Percentiles rank a stretch among this genome's conserved stretches.
Evolutionary conservation across 1,140 invertebrate genomes (phyloP).

Genomic region (Papilio dardanus): DNA sequence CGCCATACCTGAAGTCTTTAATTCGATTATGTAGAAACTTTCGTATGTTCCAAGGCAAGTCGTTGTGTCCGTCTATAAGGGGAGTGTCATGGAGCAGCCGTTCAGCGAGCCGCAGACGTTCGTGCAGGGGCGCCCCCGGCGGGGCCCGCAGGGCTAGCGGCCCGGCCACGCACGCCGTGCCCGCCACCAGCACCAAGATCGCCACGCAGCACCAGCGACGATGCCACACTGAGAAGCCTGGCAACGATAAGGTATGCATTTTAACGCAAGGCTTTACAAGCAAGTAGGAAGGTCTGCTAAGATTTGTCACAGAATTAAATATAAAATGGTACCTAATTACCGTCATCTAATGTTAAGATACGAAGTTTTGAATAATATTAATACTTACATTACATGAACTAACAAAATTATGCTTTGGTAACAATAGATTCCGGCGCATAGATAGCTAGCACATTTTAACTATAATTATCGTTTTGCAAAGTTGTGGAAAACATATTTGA

Average conservation of each 20-base stretch:
- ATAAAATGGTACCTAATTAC: too few relatives aligned
- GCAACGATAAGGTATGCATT: neutral
- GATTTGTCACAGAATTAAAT: too few relatives aligned
- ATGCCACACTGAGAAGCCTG: constrained; percentile 73
- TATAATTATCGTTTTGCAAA: neutral
- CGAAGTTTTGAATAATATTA: too few relatives aligned
- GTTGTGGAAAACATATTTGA: neutral
- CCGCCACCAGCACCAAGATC: constrained; percentile 85
- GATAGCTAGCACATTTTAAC: neutral
- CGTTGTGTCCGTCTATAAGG: constrained; percentile 92
- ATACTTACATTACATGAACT: too few relatives aligned
- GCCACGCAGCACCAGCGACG: constrained; percentile 86
- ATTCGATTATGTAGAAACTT: constrained; percentile 94
- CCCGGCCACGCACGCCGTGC: constrained; percentile 86
- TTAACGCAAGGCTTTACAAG: too few relatives aligned
- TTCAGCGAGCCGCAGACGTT: constrained; percentile 84
- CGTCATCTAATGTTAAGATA: too few relatives aligned
- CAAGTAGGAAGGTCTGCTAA: too few relatives aligned
- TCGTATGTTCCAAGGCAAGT: constrained; percentile 94
- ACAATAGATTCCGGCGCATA: neutral
- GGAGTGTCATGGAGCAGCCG: constrained; percentile 85
- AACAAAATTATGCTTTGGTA: neutral
- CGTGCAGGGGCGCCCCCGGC: constrained; percentile 85
- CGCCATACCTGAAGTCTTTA: constrained; percentile 87
- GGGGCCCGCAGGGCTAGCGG: constrained; percentile 85